Conservation (phyloP, 2,797 vertebrate species). For the Bradypodion pumilum region DNA sequence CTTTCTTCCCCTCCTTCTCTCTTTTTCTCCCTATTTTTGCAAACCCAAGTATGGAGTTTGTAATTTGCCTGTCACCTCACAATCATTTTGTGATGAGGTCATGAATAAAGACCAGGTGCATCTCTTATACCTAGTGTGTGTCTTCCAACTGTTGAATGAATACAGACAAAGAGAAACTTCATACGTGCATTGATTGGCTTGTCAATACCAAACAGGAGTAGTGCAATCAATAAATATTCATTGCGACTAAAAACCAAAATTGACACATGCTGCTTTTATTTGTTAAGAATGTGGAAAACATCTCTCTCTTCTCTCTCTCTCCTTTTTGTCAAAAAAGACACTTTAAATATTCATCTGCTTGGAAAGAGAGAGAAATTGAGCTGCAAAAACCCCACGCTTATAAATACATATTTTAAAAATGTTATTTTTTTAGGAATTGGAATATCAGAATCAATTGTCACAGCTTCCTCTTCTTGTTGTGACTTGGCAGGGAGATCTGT, state of each 20-base stretch:
- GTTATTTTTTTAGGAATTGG: conserved; percentile 44
- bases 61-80: conserved; percentile 3
- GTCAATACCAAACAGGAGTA: conserved; percentile 20
- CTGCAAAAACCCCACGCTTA: conserved; percentile 44
- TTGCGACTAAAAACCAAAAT: conserved; percentile 42
- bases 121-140: not conserved
- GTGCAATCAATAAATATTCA: conserved; percentile 60
- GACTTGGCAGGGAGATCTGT: conserved; percentile 39
- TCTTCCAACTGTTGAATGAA: conserved; percentile 2
- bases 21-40: not conserved
- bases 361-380: conserved; percentile 30
- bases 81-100: conserved; percentile 21
- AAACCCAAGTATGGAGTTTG: not conserved
- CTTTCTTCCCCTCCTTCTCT: not conserved
- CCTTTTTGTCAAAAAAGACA: conserved; percentile 32
- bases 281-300: conserved; percentile 45
- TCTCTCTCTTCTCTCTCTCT: not conserved
- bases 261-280: conserved; percentile 61
- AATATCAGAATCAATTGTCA: conserved; percentile 59
- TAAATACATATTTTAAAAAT: conserved; percentile 55
- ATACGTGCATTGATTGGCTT: not conserved
- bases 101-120: conserved; percentile 31
- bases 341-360: conserved; percentile 48
- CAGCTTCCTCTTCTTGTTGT: conserved; percentile 17
- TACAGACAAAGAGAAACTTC: not conserved